A percentile compares a stretch with the other conserved stretches of the same genome.
These are phyloP conservation scores for Andrena hattorfiana DNA, from an alignment of 2,888 invertebrate species.

Conservation along the genomic window DNA sequence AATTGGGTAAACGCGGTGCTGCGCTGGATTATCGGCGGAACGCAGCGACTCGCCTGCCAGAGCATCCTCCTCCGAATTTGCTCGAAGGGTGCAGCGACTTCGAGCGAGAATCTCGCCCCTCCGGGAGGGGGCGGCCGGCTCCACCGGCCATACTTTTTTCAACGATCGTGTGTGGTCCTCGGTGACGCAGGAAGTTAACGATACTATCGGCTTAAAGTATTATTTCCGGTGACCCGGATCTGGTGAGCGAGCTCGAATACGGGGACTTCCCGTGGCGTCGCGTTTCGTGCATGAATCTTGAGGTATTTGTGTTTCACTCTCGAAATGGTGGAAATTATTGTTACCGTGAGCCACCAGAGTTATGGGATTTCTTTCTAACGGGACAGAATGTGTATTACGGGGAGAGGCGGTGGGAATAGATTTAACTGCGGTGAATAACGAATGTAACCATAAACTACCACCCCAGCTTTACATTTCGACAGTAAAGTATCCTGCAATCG, in stretches of 20 bases:
- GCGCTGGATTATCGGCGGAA: constrained; percentile 8
- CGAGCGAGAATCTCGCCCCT: background rate
- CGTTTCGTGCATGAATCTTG: background rate
- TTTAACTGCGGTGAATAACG: too few species aligned
- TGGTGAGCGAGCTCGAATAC: constrained; percentile 9
- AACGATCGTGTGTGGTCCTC: background rate
- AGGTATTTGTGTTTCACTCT: too few species aligned
- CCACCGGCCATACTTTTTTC: constrained; percentile 5
- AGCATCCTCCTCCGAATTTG: background rate
- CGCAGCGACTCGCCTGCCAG: too few species aligned
- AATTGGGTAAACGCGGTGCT: constrained; percentile 11
- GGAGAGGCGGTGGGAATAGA: too few species aligned
- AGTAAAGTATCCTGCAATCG: too few species aligned
- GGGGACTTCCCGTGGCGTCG: constrained; percentile 12
- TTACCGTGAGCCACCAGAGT: too few species aligned
- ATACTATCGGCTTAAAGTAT: constrained; percentile 57
- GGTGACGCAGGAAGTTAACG: constrained; percentile 38
- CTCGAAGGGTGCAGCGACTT: background rate
- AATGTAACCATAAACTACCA: too few species aligned
- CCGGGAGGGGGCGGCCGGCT: background rate
- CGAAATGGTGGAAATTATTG: too few species aligned
- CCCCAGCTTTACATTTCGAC: too few species aligned
- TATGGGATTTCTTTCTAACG: too few species aligned
- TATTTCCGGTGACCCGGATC: constrained; percentile 50
- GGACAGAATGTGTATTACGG: too few species aligned